Conservation (phyloP, 2,797 vertebrate species). For the Tapirus indicus region DNA sequence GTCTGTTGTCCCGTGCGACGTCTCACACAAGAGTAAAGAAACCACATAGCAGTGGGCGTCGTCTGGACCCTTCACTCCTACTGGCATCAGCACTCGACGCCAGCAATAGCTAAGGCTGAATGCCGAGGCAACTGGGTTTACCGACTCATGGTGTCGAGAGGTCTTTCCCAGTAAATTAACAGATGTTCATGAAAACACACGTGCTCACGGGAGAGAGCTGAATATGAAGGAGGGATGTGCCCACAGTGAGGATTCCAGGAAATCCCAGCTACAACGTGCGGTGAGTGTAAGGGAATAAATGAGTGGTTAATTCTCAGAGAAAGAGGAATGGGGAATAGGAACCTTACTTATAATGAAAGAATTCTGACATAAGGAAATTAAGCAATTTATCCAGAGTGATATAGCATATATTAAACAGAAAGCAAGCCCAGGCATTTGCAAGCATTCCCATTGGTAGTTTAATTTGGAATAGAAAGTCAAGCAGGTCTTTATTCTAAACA, state of each 20-base stretch:
- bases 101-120: neutral
- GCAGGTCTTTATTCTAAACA: conserved; percentile 43
- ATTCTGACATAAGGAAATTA: neutral
- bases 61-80: neutral
- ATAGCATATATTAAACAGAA: neutral
- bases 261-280: neutral
- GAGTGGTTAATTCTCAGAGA: neutral
- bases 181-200: neutral
- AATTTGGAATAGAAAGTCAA: conserved; percentile 11
- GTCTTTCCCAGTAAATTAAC: neutral
- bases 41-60: neutral
- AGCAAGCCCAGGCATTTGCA: neutral
- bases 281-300: neutral
- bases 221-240: neutral
- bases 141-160: neutral
- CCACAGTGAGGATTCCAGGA: neutral
- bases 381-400: neutral
- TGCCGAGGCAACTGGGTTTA: neutral
- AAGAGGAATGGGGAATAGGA: neutral
- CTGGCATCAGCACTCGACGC: neutral
- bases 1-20: neutral
- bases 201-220: neutral
- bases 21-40: neutral
- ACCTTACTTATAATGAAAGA: conserved; percentile 49
- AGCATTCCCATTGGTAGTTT: neutral